Base-by-base conservation (phyloP, 2,888 invertebrate species). In the Meganola albula region DNA sequence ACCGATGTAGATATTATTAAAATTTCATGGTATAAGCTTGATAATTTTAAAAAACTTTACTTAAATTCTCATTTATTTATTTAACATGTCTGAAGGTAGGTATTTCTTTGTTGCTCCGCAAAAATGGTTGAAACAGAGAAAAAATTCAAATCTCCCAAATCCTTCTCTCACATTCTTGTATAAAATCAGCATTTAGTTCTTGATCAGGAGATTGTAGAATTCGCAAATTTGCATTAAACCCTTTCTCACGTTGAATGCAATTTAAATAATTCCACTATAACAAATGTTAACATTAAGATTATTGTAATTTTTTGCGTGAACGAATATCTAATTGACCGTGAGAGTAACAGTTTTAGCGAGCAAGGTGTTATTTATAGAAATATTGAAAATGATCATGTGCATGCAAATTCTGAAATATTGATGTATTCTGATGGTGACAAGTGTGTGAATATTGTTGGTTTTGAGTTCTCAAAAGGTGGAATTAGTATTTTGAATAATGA, bases 181-280 rank as follows among this genome's bases (percentile, higher is more conserved):
- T 83, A 83, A 83, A 80, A 64, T 65, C 55, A 70, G 67, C 80
- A 74, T 84, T 83, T 77, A 63, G 61, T 63, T 65, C 54, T 67
- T 68, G 73, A 75, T 74, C 72, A 69, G 63, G 62, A 67, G 76
- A 79, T 78, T 71, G 70, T 63, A 51, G 59, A 54, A 55, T 53
- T 53, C 57, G 61, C 55, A 53, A 62, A 77, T 80, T 79, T 77
- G 75, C 79, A 82, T 82, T 53, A 60, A 53, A 60, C 69, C 63
- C 63, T 53, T 47, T 39, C 41, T 44, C 44, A 59, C 58, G 62
- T 60, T 48, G 52, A 55, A 40, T 45, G 54, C 61, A 70, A 80
- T 83, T 80, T 82, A 65, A 83, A 83, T 80, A 80, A 80, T 76
- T 80, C 60, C 51, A 59, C 56, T 57, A 48, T 78, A 73, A 78